phyloP scores from a whole-genome alignment of 2,888 invertebrate species.

The Malacosoma neustria region DNA sequence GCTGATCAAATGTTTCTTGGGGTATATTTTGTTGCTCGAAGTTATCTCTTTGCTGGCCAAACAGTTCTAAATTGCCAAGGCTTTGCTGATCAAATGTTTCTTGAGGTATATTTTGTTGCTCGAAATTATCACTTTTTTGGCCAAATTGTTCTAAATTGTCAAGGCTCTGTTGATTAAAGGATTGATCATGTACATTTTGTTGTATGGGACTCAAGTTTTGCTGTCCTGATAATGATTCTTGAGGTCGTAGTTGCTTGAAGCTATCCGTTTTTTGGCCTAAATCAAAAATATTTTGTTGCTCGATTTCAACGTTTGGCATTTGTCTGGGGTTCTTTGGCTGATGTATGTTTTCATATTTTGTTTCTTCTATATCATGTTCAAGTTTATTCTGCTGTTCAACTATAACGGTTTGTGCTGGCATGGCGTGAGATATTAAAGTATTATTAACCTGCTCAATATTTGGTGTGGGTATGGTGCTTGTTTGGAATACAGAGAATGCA shows the following conservation, averaged over 20 bases:
- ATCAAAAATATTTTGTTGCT: neutral
- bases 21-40: neutral
- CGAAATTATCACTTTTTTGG: neutral
- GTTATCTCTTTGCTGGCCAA: neutral
- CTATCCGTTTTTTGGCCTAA: neutral
- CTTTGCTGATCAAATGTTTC: neutral
- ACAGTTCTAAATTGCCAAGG: neutral
- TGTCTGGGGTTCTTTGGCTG: neutral
- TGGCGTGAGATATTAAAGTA: neutral
- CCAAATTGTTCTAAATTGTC: neutral
- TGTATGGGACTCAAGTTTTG: constrained; percentile 5
- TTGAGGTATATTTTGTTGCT: neutral
- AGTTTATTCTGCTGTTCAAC: neutral
- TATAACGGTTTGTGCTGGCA: neutral
- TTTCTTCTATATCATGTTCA: neutral
- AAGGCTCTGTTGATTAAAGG: neutral
- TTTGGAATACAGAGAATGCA: neutral
- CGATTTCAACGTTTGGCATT: neutral
- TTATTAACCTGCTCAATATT: neutral
- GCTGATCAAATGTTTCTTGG: neutral
- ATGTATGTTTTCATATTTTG: neutral
- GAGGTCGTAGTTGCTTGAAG: neutral
- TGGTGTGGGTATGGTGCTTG: constrained; percentile 1
- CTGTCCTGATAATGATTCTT: constrained; percentile 4
- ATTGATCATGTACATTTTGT: constrained; percentile 5